Conservation (phyloP, 2,797 vertebrate genomes). For the Pseudotriccus pelzelni region DNA sequence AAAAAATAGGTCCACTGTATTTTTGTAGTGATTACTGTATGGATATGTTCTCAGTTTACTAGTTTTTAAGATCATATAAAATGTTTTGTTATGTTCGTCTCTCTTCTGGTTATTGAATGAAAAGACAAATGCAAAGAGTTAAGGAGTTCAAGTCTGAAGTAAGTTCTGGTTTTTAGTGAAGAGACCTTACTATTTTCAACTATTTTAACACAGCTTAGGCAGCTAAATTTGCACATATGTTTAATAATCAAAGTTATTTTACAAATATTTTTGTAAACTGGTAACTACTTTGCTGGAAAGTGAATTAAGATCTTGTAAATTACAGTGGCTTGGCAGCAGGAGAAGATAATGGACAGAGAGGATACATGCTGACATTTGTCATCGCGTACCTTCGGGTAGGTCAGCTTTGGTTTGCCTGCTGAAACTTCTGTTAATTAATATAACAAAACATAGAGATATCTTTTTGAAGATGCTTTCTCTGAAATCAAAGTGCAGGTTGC, state of each 20-base stretch:
- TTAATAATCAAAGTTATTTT: not conserved
- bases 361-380: constrained; percentile 98
- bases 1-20: not conserved
- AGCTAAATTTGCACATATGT: not conserved
- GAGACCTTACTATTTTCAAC: not conserved
- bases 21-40: not conserved
- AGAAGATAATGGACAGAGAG: constrained; percentile 99
- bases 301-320: constrained; percentile 66
- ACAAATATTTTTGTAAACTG: not conserved
- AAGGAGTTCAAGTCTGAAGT: not conserved
- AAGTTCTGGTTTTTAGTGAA: not conserved
- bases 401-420: constrained; percentile 60
- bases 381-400: constrained; percentile 98
- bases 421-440: constrained; percentile 1
- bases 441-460: not conserved
- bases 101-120: not conserved
- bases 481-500: not conserved
- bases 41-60: not conserved
- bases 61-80: not conserved
- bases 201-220: not conserved
- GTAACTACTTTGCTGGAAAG: not conserved
- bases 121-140: not conserved
- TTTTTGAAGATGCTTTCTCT: not conserved
- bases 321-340: constrained; percentile 96
- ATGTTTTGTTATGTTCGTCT: not conserved